Evolutionary conservation across 30 jellyfish, hydroid and myxozoan species (phyloP).

Genomic region (Catostylus mosaicus): DNA sequence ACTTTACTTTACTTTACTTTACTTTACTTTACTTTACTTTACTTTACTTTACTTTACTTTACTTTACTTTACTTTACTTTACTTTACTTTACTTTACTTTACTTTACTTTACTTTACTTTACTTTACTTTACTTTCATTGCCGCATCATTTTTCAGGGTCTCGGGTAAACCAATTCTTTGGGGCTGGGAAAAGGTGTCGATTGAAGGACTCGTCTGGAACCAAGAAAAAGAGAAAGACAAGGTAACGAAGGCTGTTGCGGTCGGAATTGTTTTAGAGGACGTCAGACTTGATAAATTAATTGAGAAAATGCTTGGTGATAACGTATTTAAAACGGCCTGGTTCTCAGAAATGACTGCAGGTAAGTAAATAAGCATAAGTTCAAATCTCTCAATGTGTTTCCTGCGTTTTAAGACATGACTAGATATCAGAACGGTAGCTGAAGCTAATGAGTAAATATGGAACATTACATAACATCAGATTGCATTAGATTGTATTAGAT

Average conservation of each 20-base stretch:
- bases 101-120: not conserved
- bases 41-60: not conserved
- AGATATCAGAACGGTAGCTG: too few relatives aligned
- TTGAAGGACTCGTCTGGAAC: conserved; percentile 57
- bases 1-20: not conserved
- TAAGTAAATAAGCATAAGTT: conserved; percentile 2
- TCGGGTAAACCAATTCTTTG: conserved; percentile 57
- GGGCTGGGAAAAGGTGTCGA: conserved; percentile 33
- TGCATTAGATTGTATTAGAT: too few relatives aligned
- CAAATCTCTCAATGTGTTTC: too few relatives aligned
- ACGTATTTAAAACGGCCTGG: conserved; percentile 67
- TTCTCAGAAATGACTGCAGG: conserved; percentile 62
- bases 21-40: not conserved
- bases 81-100: not conserved
- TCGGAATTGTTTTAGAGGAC: conserved; percentile 63
- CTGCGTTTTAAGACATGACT: too few relatives aligned
- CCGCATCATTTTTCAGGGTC: conserved; percentile 22
- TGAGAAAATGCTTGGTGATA: conserved; percentile 44
- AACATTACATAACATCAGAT: too few relatives aligned
- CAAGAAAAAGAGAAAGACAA: conserved; percentile 5
- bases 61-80: not conserved
- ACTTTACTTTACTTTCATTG: not conserved
- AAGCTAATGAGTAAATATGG: too few relatives aligned
- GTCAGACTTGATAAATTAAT: conserved; percentile 42
- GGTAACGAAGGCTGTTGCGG: conserved; percentile 51